Percentiles rank a stretch among this genome's conserved stretches.
These are phyloP conservation scores for Myotis brandtii DNA, from an alignment of 2,113 vertebrate genomes.

Conservation along the genomic window DNA sequence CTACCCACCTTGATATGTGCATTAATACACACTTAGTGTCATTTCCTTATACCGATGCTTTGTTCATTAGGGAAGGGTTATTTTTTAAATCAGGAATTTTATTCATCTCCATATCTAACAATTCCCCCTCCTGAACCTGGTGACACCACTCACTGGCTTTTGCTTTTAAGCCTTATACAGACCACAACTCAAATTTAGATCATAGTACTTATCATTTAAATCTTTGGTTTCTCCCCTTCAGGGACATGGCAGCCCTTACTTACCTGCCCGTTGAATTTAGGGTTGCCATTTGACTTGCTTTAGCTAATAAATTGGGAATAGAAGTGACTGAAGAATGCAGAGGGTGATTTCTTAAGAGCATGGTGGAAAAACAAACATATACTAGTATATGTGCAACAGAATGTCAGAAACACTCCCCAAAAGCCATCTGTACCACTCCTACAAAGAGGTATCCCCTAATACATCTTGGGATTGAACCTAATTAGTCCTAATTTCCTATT, in stretches of 20 bases:
- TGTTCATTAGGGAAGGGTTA: not conserved
- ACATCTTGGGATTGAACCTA: not conserved
- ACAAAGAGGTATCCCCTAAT: not conserved
- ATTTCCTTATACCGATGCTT: not conserved
- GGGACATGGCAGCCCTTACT: not conserved
- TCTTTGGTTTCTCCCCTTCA: not conserved
- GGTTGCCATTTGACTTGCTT: not conserved
- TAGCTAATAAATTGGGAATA: not conserved
- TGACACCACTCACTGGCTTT: slow-evolving; percentile 18
- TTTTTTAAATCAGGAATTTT: not conserved
- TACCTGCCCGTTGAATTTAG: not conserved
- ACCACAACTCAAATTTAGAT: not conserved
- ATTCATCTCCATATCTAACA: not conserved
- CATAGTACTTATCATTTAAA: not conserved
- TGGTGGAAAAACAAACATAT: not conserved
- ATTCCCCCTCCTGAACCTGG: rapidly evolving
- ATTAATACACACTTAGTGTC: not conserved
- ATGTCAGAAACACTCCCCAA: not conserved
- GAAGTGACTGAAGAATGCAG: not conserved
- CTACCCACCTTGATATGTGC: not conserved
- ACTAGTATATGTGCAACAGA: not conserved
- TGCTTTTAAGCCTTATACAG: not conserved
- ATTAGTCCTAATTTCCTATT: not conserved
- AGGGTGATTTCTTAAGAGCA: not conserved
- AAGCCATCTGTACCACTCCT: not conserved